These are phyloP conservation scores for Nezara viridula DNA, from an alignment of 2,888 invertebrate species.

Conservation along the genomic window DNA sequence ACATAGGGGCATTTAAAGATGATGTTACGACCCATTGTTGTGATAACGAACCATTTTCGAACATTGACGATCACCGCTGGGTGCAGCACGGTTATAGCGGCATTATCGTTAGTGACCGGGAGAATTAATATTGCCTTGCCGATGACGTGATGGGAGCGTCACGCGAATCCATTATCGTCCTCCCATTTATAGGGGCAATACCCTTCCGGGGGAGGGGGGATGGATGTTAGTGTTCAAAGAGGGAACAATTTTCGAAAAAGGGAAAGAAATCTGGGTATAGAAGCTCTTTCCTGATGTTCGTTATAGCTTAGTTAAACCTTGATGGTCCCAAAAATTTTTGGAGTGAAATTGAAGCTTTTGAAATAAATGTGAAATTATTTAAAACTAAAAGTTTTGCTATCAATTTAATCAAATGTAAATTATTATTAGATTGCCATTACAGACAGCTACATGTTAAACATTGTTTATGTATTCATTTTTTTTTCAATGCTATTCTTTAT, in stretches of 20 bases:
- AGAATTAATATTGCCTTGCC: conserved; percentile 30
- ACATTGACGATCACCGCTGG: conserved; percentile 4
- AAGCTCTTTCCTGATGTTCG: too few relatives aligned
- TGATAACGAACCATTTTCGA: conserved; percentile 29
- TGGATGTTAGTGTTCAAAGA: not conserved
- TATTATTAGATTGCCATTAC: too few relatives aligned
- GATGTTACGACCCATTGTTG: conserved; percentile 21
- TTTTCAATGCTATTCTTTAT: too few relatives aligned
- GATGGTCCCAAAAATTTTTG: too few relatives aligned
- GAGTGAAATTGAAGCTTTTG: too few relatives aligned
- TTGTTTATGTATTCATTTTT: too few relatives aligned
- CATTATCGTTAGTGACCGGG: conserved; percentile 36
- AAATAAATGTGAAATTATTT: too few relatives aligned
- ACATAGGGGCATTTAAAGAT: not conserved
- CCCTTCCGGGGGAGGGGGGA: not conserved
- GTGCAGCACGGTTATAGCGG: not conserved
- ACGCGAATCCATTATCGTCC: not conserved
- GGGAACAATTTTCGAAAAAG: not conserved
- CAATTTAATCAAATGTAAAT: too few relatives aligned
- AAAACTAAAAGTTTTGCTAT: too few relatives aligned
- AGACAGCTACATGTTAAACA: too few relatives aligned
- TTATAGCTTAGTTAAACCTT: too few relatives aligned
- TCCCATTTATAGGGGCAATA: conserved; percentile 9
- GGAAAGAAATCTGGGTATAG: too few relatives aligned
- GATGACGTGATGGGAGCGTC: conserved; percentile 16